These are phyloP conservation scores for Oryzias melastigma DNA, from an alignment of 2,113 vertebrate species.

Conservation along the genomic window DNA sequence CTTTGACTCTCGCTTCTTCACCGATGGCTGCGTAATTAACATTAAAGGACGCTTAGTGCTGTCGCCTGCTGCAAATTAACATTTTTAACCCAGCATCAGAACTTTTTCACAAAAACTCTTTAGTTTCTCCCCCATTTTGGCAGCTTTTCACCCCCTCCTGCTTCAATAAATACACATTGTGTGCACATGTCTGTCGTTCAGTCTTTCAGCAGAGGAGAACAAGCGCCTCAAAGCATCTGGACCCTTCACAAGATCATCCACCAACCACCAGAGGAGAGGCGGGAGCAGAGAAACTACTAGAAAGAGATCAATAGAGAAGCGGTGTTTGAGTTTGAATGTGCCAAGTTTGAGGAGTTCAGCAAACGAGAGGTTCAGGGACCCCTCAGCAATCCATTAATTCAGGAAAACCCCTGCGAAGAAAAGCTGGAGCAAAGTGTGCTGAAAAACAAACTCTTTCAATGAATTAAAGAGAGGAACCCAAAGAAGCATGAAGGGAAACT, in stretches of 20 bases:
- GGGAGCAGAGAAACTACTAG: slow-evolving; percentile 24
- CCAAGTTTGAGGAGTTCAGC: slow-evolving; percentile 12
- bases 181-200: slow-evolving; percentile 9
- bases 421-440: slow-evolving; percentile 13
- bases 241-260: slow-evolving; percentile 45
- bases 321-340: slow-evolving; percentile 46
- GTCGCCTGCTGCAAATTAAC: slow-evolving; percentile 18
- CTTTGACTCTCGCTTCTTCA: slow-evolving; percentile 22
- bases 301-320: slow-evolving; percentile 15
- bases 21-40: slow-evolving; percentile 29
- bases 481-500: background rate
- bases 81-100: too few relatives aligned
- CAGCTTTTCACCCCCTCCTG: background rate
- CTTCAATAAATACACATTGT: slow-evolving; percentile 1
- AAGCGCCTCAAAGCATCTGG: slow-evolving; percentile 38
- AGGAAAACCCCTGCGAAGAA: slow-evolving; percentile 23
- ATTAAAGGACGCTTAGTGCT: slow-evolving; percentile 31
- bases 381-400: slow-evolving; percentile 43
- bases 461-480: slow-evolving; percentile 19
- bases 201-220: slow-evolving; percentile 5
- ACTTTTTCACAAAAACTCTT: background rate
- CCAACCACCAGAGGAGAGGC: slow-evolving; percentile 3
- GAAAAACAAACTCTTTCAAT: slow-evolving; percentile 20
- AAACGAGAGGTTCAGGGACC: slow-evolving; percentile 39
- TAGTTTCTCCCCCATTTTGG: background rate